Base-by-base conservation (phyloP, 2,888 invertebrate species). In the Papilio protenor region DNA sequence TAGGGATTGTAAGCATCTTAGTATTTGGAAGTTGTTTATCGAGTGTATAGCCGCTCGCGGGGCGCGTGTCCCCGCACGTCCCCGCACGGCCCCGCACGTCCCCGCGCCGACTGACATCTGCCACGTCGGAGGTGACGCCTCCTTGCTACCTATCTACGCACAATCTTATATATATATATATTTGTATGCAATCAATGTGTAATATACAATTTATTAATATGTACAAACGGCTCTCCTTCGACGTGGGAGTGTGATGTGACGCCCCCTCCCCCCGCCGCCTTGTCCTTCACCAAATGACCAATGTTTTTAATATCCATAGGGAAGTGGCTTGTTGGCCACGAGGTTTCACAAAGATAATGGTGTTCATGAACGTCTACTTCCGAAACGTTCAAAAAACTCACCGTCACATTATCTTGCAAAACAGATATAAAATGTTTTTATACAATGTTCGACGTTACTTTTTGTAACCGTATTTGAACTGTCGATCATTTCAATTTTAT, bases 161-260 rank as follows among this genome's bases (percentile, higher is more conserved):
- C 64, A 77, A 73, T 69, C 1, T 57, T 6, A 66, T 73, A 55
- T 14, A 66, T 45, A 8, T 12, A 73, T 57, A 12, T 47, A 55
- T 77, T 77, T 73, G 33, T 73, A 73, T 47, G 40, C 45, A 66
- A 69, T 69, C 45, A 23, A 73, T 49, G 59, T 69, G 18, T 73
- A 73, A 45, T 45, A 72, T 72, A 16, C 23, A 23, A 59, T 72
- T 71, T 49, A 49, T 52, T 49, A 57, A n/a, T 23, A 61, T 61
- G 59, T 21, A 47, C n/a, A 27, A 45, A 74, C 45, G 21, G 14
- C 23, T 47, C 61, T 61, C 47, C 10, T 27, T 49, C 59, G 59
- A 8, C 59, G 49, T 33, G 59, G 40, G 18, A 66, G 2, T 59
- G 61, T 23, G 47, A 49, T 27, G 18, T 8, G 27, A 49, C 72